These are phyloP conservation scores for Tinamus major DNA, from an alignment of 2,797 vertebrate species.

Conservation along the genomic window DNA sequence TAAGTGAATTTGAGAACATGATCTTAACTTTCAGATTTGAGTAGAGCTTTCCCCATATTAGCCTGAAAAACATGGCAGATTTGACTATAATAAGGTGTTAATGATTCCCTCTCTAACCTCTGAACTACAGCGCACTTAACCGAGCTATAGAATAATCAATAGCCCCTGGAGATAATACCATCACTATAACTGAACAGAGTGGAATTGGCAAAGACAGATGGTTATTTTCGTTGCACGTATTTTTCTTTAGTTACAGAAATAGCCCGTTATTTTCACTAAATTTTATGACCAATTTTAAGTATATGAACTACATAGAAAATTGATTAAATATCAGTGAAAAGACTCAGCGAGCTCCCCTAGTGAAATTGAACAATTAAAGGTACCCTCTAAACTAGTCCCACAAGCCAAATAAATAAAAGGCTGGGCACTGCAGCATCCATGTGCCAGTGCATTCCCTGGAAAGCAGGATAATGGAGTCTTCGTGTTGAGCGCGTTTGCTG, in stretches of 20 bases:
- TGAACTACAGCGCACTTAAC: not conserved
- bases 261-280: not conserved
- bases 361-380: not conserved
- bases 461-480: not conserved
- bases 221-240: not conserved
- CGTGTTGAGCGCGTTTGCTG: not conserved
- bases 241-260: conserved; percentile 26
- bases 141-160: not conserved
- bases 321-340: not conserved
- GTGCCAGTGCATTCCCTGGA: not conserved
- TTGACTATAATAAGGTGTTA: not conserved
- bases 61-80: not conserved
- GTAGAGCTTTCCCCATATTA: not conserved
- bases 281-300: not conserved
- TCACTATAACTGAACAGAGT: not conserved
- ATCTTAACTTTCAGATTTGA: not conserved
- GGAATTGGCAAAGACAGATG: not conserved
- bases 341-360: not conserved
- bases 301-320: not conserved
- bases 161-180: not conserved
- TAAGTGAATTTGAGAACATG: not conserved
- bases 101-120: not conserved
- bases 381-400: not conserved
- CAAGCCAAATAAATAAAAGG: not conserved
- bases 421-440: not conserved